phyloP scores from a whole-genome alignment of 2,113 vertebrate genomes.

The Uria aalge region DNA sequence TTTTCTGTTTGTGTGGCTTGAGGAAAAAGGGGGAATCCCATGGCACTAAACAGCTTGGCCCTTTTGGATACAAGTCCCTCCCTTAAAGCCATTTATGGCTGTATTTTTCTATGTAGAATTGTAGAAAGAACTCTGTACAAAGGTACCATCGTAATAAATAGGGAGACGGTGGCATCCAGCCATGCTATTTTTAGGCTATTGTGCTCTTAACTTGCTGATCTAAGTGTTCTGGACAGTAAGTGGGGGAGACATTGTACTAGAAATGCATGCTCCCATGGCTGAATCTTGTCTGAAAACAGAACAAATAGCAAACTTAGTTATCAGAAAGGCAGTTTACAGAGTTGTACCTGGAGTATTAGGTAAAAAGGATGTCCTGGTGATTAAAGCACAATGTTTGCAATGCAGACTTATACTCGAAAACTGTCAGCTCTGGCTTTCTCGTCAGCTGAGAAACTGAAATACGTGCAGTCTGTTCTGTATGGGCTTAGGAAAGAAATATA shows the following conservation, averaged over 20 bases:
- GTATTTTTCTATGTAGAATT: constrained; percentile 24
- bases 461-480: constrained; percentile 27
- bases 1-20: neutral
- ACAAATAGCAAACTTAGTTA: neutral
- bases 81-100: neutral
- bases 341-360: neutral
- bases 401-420: neutral
- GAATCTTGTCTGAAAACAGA: neutral
- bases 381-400: neutral
- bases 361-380: neutral
- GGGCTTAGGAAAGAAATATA: constrained; percentile 1
- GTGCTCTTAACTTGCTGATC: constrained; percentile 58
- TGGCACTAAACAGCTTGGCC: neutral
- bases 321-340: neutral
- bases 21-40: neutral
- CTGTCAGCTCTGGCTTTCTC: constrained; percentile 25
- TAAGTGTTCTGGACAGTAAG: constrained; percentile 46
- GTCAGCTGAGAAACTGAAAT: constrained; percentile 25
- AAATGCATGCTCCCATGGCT: neutral
- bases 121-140: constrained; percentile 33
- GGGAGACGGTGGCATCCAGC: constrained; percentile 20
- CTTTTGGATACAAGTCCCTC: neutral
- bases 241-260: neutral
- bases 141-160: constrained; percentile 22
- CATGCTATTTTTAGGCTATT: constrained; percentile 42